phyloP scores from a whole-genome alignment of 2,797 vertebrate species.

The Ciconia nigra region DNA sequence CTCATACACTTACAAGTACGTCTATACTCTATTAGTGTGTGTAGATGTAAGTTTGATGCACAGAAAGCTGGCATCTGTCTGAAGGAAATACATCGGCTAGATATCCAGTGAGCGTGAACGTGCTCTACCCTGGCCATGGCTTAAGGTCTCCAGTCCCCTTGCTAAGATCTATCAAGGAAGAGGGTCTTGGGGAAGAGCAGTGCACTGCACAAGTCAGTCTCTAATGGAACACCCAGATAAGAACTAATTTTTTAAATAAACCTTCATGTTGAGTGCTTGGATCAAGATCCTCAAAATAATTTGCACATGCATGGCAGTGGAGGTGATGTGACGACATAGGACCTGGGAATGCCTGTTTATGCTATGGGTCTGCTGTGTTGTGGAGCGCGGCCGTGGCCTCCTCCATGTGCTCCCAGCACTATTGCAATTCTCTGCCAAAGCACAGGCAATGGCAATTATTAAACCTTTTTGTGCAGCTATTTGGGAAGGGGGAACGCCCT shows the following conservation, averaged over 20 bases:
- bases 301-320: accelerated
- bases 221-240: neutral
- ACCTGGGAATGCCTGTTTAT: accelerated
- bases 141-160: neutral
- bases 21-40: neutral
- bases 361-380: accelerated
- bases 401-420: neutral
- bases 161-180: neutral
- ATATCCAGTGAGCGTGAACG: neutral
- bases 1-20: neutral
- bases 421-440: neutral
- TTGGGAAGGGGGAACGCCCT: neutral
- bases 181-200: neutral
- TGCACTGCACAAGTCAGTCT: neutral
- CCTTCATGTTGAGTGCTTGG: neutral
- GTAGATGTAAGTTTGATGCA: neutral
- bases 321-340: neutral
- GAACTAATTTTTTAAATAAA: neutral
- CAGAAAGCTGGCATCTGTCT: neutral
- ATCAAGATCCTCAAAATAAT: neutral
- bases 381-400: accelerated
- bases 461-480: neutral
- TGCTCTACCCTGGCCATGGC: neutral
- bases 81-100: neutral
- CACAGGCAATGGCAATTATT: too few relatives aligned